Conservation (phyloP, 2,888 invertebrate species). For the Macrophya annulata region DNA sequence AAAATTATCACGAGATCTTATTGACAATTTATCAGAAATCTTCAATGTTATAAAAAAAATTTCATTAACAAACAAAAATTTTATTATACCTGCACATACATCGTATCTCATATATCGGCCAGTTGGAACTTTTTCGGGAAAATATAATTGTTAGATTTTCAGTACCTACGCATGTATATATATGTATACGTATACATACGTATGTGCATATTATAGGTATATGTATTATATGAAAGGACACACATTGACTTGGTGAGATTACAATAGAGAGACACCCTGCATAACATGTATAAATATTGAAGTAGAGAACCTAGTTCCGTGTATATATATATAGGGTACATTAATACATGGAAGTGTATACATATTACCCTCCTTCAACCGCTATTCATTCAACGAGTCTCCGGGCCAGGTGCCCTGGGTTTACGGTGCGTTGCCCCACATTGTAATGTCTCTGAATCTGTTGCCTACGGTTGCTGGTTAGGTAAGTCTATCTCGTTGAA, state of each 20-base stretch:
- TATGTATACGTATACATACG: no score
- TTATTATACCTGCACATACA: no score
- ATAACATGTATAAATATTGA: neutral
- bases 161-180: neutral
- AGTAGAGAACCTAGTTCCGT: neutral
- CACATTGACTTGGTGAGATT: neutral
- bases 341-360: neutral
- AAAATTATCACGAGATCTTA: no score
- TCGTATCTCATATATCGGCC: no score
- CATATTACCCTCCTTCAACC: slow-evolving; percentile 26
- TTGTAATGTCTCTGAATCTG: slow-evolving; percentile 24
- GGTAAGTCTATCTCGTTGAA: slow-evolving; percentile 1
- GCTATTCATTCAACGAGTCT: slow-evolving; percentile 24
- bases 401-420: neutral
- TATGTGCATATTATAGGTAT: no score
- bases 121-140: neutral
- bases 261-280: neutral
- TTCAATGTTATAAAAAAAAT: no score
- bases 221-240: neutral
- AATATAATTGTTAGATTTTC: neutral
- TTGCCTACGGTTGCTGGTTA: slow-evolving; percentile 35
- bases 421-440: slow-evolving; percentile 25
- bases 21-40: no score
- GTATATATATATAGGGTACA: neutral
- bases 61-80: no score